Evolutionary conservation across 2,113 vertebrate genomes (phyloP).

Genomic region (Colius striatus): DNA sequence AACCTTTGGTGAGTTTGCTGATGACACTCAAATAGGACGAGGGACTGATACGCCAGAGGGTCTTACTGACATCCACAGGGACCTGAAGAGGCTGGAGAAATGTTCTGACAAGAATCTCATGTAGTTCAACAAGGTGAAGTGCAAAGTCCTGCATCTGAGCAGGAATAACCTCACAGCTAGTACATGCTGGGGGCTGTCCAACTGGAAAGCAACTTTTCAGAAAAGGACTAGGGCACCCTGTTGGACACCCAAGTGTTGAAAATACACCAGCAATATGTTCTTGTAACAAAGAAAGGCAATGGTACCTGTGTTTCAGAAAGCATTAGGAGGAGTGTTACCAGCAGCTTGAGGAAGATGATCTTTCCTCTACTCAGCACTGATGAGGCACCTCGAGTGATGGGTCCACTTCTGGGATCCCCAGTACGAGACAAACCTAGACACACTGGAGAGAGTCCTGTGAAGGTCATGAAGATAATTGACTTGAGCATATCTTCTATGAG

Average conservation of each 20-base stretch:
- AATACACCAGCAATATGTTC: not conserved
- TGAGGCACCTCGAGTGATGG: not conserved
- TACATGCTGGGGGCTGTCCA: not conserved
- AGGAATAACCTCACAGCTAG: not conserved
- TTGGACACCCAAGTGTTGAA: not conserved
- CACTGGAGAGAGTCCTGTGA: not conserved
- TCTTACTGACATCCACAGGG: not conserved
- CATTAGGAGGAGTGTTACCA: not conserved
- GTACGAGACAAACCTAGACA: not conserved
- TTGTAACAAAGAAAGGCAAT: not conserved
- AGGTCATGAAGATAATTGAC: not conserved
- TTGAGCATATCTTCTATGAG: not conserved
- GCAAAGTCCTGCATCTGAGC: not conserved
- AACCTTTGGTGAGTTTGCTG: not conserved
- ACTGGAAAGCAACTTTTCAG: not conserved
- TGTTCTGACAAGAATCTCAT: too few relatives aligned
- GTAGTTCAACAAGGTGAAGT: not conserved
- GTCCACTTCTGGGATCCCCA: not conserved
- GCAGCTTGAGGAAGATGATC: fast-evolving
- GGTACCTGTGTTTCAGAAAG: not conserved
- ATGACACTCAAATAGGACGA: not conserved
- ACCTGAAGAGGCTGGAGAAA: not conserved
- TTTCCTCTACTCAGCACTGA: not conserved
- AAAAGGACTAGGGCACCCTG: not conserved
- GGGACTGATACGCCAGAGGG: not conserved